A percentile compares a stretch with the other conserved stretches of the same genome.
These are phyloP conservation scores for Epistrophella euchroma DNA, from an alignment of 2,888 invertebrate species.

Conservation along the genomic window DNA sequence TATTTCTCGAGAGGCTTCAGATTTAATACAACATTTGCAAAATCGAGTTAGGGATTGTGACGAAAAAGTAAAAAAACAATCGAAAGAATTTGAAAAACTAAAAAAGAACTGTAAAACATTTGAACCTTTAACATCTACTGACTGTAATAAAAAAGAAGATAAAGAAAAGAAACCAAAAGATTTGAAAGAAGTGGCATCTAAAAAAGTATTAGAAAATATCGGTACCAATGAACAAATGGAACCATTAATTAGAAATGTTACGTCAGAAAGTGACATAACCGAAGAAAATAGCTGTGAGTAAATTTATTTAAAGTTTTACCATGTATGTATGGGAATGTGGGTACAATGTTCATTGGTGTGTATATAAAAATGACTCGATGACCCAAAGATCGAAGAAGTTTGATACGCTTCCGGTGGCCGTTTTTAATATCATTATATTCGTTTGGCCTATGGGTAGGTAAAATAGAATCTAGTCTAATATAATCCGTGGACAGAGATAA, in stretches of 20 bases:
- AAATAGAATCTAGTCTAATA: no score
- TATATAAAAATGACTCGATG: no score
- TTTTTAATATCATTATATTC: no score
- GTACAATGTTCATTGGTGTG: no score
- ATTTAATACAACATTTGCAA: slow-evolving; percentile 26
- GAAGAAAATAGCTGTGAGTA: slow-evolving; percentile 17
- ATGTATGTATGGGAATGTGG: no score
- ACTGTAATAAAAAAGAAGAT: not conserved
- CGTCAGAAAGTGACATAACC: not conserved
- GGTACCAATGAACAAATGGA: not conserved
- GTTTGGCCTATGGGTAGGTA: no score
- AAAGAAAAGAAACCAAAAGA: not conserved
- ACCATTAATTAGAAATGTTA: not conserved
- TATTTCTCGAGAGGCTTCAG: slow-evolving; percentile 5
- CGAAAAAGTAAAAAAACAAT: slow-evolving; percentile 28
- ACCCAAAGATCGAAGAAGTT: no score
- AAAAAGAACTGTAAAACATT: not conserved
- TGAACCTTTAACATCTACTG: not conserved
- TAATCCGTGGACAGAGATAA: no score
- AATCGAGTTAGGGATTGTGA: slow-evolving; percentile 44
- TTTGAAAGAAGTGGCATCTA: not conserved
- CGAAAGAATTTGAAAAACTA: not conserved
- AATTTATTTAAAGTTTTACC: no score
- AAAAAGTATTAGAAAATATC: not conserved
- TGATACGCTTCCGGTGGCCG: no score